Conservation (phyloP, 2,888 invertebrate species). For the Macaria liturata region DNA sequence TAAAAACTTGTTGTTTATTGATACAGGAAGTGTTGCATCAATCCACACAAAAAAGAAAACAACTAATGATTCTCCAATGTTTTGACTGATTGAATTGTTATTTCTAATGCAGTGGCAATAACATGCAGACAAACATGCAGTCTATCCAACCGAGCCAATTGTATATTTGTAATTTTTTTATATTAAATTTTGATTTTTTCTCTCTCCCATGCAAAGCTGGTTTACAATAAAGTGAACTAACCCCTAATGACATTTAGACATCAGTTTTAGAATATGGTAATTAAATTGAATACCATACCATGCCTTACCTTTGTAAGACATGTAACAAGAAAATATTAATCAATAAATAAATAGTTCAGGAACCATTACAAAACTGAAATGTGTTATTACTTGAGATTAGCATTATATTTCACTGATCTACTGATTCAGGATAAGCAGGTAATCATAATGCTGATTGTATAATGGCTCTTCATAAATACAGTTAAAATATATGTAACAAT, state of each 20-base stretch:
- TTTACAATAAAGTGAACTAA: slow-evolving; percentile 21
- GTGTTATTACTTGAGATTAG: no score
- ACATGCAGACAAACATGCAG: slow-evolving; percentile 25
- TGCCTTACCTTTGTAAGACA: slow-evolving; percentile 32
- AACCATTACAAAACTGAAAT: no score
- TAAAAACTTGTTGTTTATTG: no score
- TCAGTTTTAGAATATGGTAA: slow-evolving; percentile 16
- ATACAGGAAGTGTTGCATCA: no score
- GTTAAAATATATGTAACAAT: no score
- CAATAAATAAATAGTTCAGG: no score
- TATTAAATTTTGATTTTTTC: slow-evolving; percentile 9
- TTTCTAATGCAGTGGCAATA: slow-evolving; percentile 2
- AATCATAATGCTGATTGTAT: no score
- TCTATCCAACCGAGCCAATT: slow-evolving; percentile 19
- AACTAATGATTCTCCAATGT: not conserved
- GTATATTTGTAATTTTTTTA: not conserved
- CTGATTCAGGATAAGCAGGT: no score
- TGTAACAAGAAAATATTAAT: slow-evolving; percentile 24
- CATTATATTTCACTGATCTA: no score
- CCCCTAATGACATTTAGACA: slow-evolving; percentile 28
- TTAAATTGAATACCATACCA: slow-evolving; percentile 27
- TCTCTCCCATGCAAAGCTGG: slow-evolving; percentile 27
- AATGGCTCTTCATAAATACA: no score
- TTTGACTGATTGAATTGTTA: not conserved
- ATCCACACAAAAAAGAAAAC: slow-evolving; percentile 3